Conservation (phyloP, 2,797 vertebrate species). For the Anguilla obscura region DNA sequence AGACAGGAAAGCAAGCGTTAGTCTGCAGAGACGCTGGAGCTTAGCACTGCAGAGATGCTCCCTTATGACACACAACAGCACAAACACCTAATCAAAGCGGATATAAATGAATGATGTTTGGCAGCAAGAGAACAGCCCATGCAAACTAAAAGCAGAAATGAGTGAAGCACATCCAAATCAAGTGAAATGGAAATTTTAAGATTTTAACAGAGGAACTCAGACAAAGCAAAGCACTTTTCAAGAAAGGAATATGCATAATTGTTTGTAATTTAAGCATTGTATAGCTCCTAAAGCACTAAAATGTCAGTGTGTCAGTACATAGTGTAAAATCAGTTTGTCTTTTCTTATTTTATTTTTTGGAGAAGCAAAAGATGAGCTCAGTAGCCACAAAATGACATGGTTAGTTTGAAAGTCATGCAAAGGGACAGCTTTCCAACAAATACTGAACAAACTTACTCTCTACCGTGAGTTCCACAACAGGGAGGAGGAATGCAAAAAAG, state of each 20-base stretch:
- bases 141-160: neutral
- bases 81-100: neutral
- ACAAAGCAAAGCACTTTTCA: neutral
- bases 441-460: constrained; percentile 95
- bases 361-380: constrained; percentile 60
- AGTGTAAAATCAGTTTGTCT: constrained; percentile 61
- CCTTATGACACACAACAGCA: neutral
- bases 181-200: neutral
- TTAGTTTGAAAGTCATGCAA: constrained; percentile 79
- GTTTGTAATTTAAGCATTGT: neutral
- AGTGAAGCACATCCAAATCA: neutral
- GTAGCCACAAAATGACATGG: constrained; percentile 64
- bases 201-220: neutral
- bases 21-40: neutral
- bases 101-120: neutral
- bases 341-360: neutral
- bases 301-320: constrained; percentile 74
- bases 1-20: neutral
- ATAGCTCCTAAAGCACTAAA: constrained; percentile 59
- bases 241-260: neutral
- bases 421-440: constrained; percentile 63
- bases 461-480: constrained; percentile 86
- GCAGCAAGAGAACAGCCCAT: neutral
- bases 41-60: neutral
- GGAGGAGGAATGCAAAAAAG: constrained; percentile 85